Conservation (phyloP, 1,140 invertebrate genomes). For the Nautilus pompilius region DNA sequence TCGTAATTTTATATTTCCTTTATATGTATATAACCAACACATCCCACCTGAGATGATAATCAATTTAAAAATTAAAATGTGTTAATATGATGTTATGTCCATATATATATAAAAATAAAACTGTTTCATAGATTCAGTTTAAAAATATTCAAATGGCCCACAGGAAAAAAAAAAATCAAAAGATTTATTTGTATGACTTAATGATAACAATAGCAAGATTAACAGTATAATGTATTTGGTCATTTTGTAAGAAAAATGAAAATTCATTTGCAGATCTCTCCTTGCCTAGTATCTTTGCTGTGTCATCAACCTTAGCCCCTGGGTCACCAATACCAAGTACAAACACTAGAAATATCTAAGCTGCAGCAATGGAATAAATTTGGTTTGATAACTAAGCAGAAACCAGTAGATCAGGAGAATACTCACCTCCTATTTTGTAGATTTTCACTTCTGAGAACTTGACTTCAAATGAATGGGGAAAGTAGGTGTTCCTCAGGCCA, state of each 20-base stretch:
- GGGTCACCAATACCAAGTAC: neutral
- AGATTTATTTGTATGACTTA: no score
- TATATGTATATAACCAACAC: no score
- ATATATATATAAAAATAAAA: no score
- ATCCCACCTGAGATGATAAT: no score
- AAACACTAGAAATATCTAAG: neutral
- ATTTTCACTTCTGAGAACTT: constrained; percentile 72
- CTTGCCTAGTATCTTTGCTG: neutral
- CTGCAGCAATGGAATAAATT: neutral
- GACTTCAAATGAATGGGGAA: constrained; percentile 64
- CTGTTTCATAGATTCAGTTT: no score
- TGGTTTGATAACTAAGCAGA: neutral
- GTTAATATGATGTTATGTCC: no score
- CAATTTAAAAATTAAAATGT: no score
- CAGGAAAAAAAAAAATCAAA: no score
- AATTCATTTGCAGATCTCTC: neutral
- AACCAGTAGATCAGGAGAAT: neutral
- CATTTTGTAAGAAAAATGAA: neutral
- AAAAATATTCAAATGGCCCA: no score
- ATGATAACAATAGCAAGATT: no score
- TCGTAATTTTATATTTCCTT: no score
- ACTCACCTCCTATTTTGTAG: constrained; percentile 80
- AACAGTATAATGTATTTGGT: no score
- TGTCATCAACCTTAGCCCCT: neutral
- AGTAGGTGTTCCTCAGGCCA: constrained; percentile 69